A percentile compares a stretch with the other conserved stretches of the same genome.
Evolutionary conservation across 2,797 vertebrate genomes (phyloP).

Genomic region (Coreius guichenoti): DNA sequence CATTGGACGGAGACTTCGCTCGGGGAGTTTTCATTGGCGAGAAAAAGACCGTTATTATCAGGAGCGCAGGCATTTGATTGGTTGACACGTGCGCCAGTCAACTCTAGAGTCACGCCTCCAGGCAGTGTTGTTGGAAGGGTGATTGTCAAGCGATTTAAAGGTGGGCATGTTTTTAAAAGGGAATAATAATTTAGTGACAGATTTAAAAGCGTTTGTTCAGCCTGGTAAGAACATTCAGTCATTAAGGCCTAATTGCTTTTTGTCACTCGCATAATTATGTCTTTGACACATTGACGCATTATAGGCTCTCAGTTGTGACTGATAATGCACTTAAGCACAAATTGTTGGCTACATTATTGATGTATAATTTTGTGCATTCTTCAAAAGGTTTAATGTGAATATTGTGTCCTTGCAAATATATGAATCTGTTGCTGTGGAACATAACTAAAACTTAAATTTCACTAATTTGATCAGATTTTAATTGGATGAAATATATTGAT

Average conservation of each 20-base stretch:
- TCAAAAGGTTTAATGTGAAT: not conserved
- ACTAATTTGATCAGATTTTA: no score
- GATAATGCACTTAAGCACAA: not conserved
- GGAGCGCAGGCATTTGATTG: conserved; percentile 39
- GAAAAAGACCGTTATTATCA: not conserved
- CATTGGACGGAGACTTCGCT: conserved; percentile 67
- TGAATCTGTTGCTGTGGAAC: no score
- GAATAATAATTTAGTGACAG: not conserved
- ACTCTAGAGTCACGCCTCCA: not conserved
- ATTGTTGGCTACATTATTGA: no score
- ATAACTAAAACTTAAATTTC: no score
- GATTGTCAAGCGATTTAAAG: not conserved
- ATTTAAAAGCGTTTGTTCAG: conserved; percentile 2
- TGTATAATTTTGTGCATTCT: not conserved
- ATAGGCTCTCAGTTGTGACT: not conserved
- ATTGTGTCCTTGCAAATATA: not conserved
- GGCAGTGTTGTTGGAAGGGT: conserved; percentile 41
- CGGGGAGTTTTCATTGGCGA: conserved; percentile 66
- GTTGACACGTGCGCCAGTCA: conserved; percentile 48
- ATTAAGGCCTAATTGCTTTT: not conserved
- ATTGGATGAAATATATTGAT: no score
- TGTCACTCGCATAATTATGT: not conserved
- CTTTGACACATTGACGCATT: not conserved
- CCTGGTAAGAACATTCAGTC: not conserved
- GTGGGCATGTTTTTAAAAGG: not conserved